A percentile compares a stretch with the other conserved stretches of the same genome.
phyloP scores from a whole-genome alignment of 2,888 invertebrate species.

The Ectropis crepuscularia region DNA sequence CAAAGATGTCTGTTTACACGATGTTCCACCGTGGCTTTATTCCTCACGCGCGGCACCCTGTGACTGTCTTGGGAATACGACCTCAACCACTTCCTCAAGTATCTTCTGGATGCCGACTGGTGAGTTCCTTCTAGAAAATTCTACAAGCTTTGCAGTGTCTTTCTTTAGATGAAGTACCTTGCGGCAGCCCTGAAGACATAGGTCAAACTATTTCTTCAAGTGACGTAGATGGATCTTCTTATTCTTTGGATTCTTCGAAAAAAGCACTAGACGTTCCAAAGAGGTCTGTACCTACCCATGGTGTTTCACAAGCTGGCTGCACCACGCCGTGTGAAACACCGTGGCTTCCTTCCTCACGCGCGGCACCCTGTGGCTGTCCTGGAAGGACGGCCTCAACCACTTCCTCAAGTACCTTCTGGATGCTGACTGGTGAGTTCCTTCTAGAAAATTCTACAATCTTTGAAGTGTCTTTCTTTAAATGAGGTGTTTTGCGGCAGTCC shows the following conservation, averaged over 20 bases:
- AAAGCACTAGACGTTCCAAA: no score
- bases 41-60: conserved; percentile 90
- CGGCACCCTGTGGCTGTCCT: conserved; percentile 89
- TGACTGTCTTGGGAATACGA: conserved; percentile 91
- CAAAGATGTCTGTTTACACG: no score
- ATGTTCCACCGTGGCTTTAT: conserved; percentile 89
- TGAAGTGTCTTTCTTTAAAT: no score
- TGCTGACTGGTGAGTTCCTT: conserved; percentile 48
- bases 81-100: conserved; percentile 86
- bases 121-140: conserved; percentile 42
- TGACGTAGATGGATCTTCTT: no score
- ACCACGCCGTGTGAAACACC: no score
- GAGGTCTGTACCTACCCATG: no score
- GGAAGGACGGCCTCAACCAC: conserved; percentile 88
- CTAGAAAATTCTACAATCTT: background rate
- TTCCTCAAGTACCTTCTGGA: conserved; percentile 86
- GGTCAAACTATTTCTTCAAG: no score
- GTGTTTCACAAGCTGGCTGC: no score
- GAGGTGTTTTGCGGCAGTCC: conserved; percentile 75
- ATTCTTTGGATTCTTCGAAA: no score
- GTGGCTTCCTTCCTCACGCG: conserved; percentile 89
- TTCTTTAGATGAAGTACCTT: no score
- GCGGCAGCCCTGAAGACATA: no score
- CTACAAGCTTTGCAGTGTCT: no score
- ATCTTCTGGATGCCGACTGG: conserved; percentile 90